Evolutionary conservation across 2,797 vertebrate species (phyloP).

Genomic region (Acanthornis magna): DNA sequence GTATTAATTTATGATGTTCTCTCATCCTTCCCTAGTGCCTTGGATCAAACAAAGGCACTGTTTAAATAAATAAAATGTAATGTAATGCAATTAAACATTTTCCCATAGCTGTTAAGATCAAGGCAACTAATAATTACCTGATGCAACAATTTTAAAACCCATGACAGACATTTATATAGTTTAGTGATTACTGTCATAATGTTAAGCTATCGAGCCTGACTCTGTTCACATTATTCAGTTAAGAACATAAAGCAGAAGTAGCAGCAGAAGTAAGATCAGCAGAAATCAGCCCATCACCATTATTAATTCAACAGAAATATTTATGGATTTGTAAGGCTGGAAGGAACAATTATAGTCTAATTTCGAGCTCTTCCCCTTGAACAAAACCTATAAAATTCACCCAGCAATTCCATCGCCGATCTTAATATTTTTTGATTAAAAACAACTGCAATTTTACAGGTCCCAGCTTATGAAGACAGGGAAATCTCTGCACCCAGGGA

Average conservation of each 20-base stretch:
- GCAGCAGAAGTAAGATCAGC: constrained; percentile 12
- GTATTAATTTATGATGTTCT: constrained; percentile 54
- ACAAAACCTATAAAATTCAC: not conserved
- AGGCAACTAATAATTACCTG: constrained; percentile 56
- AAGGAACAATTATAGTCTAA: constrained; percentile 4
- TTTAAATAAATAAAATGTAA: constrained; percentile 66
- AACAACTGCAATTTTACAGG: not conserved
- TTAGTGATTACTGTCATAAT: constrained; percentile 48
- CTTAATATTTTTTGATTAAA: not conserved
- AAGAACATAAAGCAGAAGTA: not conserved
- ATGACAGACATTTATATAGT: constrained; percentile 1
- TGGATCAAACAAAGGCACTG: constrained; percentile 52
- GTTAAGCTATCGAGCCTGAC: constrained; percentile 9
- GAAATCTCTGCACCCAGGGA: not conserved
- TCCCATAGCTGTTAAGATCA: constrained; percentile 57
- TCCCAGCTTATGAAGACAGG: not conserved
- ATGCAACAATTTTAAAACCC: constrained; percentile 39
- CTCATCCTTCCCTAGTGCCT: constrained; percentile 43
- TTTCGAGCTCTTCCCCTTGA: not conserved
- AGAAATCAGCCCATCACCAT: constrained; percentile 15
- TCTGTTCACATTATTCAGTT: constrained; percentile 24
- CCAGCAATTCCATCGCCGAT: not conserved
- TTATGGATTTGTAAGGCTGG: not conserved
- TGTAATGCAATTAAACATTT: constrained; percentile 61
- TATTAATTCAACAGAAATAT: constrained; percentile 51